Evolutionary conservation across 2,888 invertebrate species (phyloP).

Genomic region (Drosophila parthenogenetica): DNA sequence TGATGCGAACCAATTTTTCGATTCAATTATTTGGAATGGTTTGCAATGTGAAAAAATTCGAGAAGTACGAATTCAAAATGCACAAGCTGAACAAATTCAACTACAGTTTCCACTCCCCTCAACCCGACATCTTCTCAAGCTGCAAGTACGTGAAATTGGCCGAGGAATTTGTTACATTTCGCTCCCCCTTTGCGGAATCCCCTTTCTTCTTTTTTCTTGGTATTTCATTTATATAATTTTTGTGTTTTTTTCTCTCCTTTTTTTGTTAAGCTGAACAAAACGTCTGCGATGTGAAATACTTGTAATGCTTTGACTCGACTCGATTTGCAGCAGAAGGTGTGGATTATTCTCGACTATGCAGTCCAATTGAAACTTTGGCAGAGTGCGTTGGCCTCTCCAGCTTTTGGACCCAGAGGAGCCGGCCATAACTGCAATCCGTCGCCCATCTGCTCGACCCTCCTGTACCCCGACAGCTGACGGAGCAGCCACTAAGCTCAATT

Average conservation of each 20-base stretch:
- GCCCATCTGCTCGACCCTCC: neutral
- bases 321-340: slow-evolving; percentile 62
- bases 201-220: neutral
- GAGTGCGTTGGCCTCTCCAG: slow-evolving; percentile 69
- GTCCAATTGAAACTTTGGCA: slow-evolving; percentile 8
- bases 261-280: slow-evolving; percentile 51
- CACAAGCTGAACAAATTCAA: slow-evolving; percentile 48
- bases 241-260: slow-evolving; percentile 7
- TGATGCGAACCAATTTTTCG: slow-evolving; percentile 75
- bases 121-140: slow-evolving; percentile 7
- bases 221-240: slow-evolving; percentile 35
- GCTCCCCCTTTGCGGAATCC: slow-evolving; percentile 13
- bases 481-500: slow-evolving; percentile 55
- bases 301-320: slow-evolving; percentile 56
- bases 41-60: slow-evolving; percentile 33
- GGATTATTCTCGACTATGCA: slow-evolving; percentile 59
- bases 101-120: neutral
- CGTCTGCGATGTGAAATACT: slow-evolving; percentile 57
- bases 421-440: slow-evolving; percentile 33
- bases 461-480: neutral
- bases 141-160: slow-evolving; percentile 62
- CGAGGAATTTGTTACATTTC: slow-evolving; percentile 50
- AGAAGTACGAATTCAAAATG: slow-evolving; percentile 67
- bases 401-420: slow-evolving; percentile 31
- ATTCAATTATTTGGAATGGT: slow-evolving; percentile 80